These are phyloP conservation scores for Emydocephalus ijimae DNA, from an alignment of 2,113 vertebrate genomes.

Conservation along the genomic window DNA sequence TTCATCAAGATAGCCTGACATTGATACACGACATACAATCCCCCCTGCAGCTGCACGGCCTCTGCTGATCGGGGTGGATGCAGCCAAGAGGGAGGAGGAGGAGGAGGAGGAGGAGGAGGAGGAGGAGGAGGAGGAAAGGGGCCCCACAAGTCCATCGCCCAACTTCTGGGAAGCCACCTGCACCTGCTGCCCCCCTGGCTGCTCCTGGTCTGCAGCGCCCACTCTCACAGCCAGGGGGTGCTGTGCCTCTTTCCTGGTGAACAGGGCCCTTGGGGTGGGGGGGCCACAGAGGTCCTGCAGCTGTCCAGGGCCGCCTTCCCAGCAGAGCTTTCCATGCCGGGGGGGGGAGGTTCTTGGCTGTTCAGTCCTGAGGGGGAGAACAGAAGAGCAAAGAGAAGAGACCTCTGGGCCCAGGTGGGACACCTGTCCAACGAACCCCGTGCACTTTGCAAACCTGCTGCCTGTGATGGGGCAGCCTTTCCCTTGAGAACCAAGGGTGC, in stretches of 20 bases:
- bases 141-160: constrained; percentile 61
- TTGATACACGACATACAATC: not conserved
- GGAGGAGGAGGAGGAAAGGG: not conserved
- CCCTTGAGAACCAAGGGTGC: not conserved
- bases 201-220: constrained; percentile 74
- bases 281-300: not conserved
- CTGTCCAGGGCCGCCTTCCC: not conserved
- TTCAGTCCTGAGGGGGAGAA: too few species aligned
- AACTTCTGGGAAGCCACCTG: constrained; percentile 69
- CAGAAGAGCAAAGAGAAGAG: not conserved
- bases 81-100: constrained; percentile 17
- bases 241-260: constrained; percentile 79
- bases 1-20: not conserved
- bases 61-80: constrained; percentile 74
- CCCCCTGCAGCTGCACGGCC: constrained; percentile 39
- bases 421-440: not conserved
- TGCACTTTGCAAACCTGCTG: not conserved
- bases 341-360: not conserved
- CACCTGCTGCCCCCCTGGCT: constrained; percentile 77
- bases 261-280: not conserved
- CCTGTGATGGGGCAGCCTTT: not conserved
- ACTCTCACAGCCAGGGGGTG: constrained; percentile 71
- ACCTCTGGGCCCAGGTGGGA: not conserved
- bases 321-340: not conserved
- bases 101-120: not conserved